phyloP scores from a whole-genome alignment of 2,113 vertebrate species.

The Eulemur rufifrons region DNA sequence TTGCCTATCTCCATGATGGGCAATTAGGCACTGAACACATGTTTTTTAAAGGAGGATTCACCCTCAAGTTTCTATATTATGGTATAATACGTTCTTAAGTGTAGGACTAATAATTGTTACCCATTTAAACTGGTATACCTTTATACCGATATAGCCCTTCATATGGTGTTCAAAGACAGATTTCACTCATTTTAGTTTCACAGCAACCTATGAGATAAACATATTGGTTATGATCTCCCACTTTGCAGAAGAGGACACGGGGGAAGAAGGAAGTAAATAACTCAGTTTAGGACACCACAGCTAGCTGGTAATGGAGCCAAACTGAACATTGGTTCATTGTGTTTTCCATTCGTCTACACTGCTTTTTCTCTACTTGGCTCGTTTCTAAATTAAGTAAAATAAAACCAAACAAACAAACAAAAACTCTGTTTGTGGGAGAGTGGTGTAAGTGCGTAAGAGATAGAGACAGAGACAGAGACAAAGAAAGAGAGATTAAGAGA shows the following conservation, averaged over 20 bases:
- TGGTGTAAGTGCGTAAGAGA: background rate
- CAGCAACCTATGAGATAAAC: background rate
- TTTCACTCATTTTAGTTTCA: background rate
- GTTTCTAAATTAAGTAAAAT: slow-evolving; percentile 19
- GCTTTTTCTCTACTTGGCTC: slow-evolving; percentile 10
- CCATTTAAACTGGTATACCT: background rate
- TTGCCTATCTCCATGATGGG: background rate
- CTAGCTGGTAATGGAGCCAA: background rate
- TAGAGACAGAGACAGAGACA: background rate
- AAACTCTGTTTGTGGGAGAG: background rate
- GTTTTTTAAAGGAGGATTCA: background rate
- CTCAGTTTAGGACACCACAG: background rate
- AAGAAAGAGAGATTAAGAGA: background rate
- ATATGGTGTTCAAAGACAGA: background rate
- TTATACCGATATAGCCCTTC: background rate
- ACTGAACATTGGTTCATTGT: background rate
- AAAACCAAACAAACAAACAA: background rate
- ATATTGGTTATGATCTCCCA: background rate
- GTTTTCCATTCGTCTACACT: slow-evolving; percentile 2
- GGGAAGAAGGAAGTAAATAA: background rate
- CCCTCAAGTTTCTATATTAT: background rate
- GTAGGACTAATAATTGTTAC: background rate
- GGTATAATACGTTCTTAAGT: background rate
- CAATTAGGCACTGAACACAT: background rate
- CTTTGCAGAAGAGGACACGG: background rate